Conservation (phyloP, 1,140 invertebrate genomes). For the Eriocheir sinensis region DNA sequence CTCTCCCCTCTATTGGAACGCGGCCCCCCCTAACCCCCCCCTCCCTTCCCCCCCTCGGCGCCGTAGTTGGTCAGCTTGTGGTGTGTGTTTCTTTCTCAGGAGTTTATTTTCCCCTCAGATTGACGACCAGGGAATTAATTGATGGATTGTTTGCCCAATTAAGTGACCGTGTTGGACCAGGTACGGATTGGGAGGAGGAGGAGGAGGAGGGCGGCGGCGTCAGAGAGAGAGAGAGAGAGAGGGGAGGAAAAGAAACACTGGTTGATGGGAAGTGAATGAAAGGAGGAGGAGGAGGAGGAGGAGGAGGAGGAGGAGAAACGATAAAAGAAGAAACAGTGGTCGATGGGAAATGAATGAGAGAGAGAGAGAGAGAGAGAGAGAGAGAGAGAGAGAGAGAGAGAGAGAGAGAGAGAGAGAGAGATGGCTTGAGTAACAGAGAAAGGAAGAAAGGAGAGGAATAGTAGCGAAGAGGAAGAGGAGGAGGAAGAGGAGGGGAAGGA, state of each 20-base stretch:
- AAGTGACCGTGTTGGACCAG: conserved; percentile 68
- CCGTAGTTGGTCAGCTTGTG: conserved; percentile 47
- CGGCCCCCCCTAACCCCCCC: neutral
- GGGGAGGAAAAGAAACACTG: neutral
- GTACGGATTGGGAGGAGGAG: neutral
- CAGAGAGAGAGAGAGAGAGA: neutral
- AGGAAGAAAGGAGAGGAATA: neutral
- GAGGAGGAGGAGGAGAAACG: neutral
- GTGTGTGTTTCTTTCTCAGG: conserved; percentile 45
- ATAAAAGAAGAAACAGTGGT: neutral
- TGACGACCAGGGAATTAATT: conserved; percentile 67
- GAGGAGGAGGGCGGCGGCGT: neutral
- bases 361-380: neutral
- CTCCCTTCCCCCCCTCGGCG: neutral
- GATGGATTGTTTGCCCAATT: conserved; percentile 71
- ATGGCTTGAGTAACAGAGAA: neutral
- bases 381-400: neutral
- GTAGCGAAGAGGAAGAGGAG: neutral
- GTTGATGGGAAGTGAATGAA: neutral
- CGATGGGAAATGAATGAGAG: neutral
- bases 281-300: neutral
- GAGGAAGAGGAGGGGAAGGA: conserved; percentile 11
- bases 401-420: neutral
- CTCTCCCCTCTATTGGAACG: neutral
- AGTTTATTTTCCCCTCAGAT: conserved; percentile 71